Evolutionary conservation across 2,888 invertebrate species (phyloP).

Genomic region (Odontocolon sp.): DNA sequence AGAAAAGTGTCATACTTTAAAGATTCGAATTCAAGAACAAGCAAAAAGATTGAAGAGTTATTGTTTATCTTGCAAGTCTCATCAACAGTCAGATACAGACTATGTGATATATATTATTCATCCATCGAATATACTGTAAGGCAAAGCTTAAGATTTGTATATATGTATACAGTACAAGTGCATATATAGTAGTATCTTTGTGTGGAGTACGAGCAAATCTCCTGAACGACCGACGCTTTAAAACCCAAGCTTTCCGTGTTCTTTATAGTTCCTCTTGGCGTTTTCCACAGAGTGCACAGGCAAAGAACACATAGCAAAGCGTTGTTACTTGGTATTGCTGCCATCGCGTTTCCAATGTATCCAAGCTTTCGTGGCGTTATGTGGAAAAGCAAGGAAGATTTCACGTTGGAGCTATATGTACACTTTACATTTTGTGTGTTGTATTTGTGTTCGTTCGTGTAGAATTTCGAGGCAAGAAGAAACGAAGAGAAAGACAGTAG

Average conservation of each 20-base stretch:
- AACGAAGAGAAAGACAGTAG: neutral
- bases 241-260: constrained; percentile 1
- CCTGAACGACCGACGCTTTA: neutral
- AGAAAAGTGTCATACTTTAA: too few species aligned
- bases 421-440: neutral
- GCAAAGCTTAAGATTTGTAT: too few species aligned
- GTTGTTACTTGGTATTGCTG: neutral
- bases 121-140: neutral
- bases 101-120: neutral
- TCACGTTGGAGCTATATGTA: neutral
- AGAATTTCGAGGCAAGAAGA: neutral
- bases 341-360: neutral
- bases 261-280: neutral
- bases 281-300: neutral
- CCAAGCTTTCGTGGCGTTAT: neutral
- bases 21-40: neutral
- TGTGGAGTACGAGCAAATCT: neutral
- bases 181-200: neutral
- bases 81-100: neutral
- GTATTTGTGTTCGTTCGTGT: neutral
- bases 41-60: neutral
- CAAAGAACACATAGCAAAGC: neutral
- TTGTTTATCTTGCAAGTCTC: neutral
- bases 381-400: constrained; percentile 6
- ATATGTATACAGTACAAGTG: neutral